Evolutionary conservation across 2,888 invertebrate genomes (phyloP), one percentile per base, ranked within the genome.

Genomic region (Epirrhoe tristata): DNA sequence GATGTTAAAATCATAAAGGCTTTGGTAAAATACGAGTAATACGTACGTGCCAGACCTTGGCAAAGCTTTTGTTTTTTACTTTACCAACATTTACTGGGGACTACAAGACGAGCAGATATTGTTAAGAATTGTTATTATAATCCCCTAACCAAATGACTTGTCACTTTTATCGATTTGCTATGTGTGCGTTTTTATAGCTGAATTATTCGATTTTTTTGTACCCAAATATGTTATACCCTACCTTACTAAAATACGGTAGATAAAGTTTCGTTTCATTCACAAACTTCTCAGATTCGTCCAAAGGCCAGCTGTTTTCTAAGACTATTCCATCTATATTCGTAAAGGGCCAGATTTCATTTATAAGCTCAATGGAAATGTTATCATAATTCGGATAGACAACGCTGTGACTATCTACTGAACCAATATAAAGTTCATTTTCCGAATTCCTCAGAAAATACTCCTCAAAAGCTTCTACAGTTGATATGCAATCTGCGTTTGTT

Each of bases 221-320:
- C 24, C 24, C 24, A 24, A 2, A 24, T n/a, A 46, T n/a, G 14
- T 48, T 5, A 10, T 48, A 0, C 78, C 80, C 77, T 83, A 95
- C 95, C 86, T 94, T 71, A 74, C 87, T 93, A 61, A 93, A 89
- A 81, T 95, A 95, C 0, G 94, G 93, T 58, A 95, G 86, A 62
- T 76, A 70, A n/a, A 74, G 70, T 32, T 81, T 69, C 1, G 86
- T 84, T 59, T 85, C 79, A 60, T 91, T 87, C 43, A 86, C 67
- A 74, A 83, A 61, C 81, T 94, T 84, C 65, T 82, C 8, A 3
- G 84, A 79, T 63, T 87, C 81, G 58, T 93, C 93, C 34, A 90
- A 73, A 8, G 95, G 95, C 95, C 95, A 95, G 78, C 88, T 95
- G 67, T 95, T 94, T 77, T 90, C 90, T 57, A 95, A 81, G 24